Evolutionary conservation across 2,888 invertebrate genomes (phyloP), one percentile per base, ranked within the genome.

Genomic region (Leistus spinibarbis): DNA sequence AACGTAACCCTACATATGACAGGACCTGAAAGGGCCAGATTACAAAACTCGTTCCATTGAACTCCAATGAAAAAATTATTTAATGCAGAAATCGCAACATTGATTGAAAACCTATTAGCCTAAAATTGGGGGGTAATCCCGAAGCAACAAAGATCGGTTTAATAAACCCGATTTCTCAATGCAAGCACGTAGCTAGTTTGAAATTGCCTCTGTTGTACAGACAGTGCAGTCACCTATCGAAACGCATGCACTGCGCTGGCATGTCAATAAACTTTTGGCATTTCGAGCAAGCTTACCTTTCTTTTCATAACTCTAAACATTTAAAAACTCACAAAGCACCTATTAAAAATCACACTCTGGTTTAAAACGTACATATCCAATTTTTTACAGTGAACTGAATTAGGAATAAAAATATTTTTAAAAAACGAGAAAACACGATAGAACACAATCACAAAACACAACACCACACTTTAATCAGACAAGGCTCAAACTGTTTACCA

Each of bases 221-320:
- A 75, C 69, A 75, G 75, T 75, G 75, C 75, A 75, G 69, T 75
- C 75, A 75, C 75, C 75, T 75, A 53, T 75, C 75, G 23, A 19
- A 57, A 27, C 65, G 66, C 66, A 66, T 62, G 72, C 65, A 72
- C 40, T 40, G 13, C 5, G 40, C 72, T 17, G 23, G 22, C 24
- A 75, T 75, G 75, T 75, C 75, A 75, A 75, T 68, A 75, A 75
- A 75, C 75, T 75, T 75, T 68, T 75, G 66, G 67, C 71, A 71
- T 74, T 74, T 74, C 65, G 66, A 57, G 66, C 24, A 19, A 56
- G 5, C 74, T 53, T 75, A 75, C 75, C 75, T 75, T 75, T 69
- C 75, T 75, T 75, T 75, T 75, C 75, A 75, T 75, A 75, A 75
- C 75, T 75, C 63, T 54, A 24, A 75, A 40, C 75, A 54, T 75